phyloP scores from a whole-genome alignment of 1,140 invertebrate species.

The Drosophila yakuba region DNA sequence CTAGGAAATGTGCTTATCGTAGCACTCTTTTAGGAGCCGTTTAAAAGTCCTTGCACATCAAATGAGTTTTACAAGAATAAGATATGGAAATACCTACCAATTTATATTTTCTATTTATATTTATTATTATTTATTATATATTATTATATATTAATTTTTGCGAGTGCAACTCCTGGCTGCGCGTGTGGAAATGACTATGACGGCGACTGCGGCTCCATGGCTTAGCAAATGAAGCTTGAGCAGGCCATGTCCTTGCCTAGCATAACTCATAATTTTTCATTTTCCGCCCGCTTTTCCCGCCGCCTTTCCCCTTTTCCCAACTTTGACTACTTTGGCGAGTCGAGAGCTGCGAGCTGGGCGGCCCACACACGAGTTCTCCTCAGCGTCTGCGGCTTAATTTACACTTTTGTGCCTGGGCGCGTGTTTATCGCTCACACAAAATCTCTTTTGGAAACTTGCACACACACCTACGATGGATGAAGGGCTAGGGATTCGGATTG shows the following conservation, averaged over 20 bases:
- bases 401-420: constrained; percentile 80
- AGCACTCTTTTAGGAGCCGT: not conserved
- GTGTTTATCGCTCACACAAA: constrained; percentile 80
- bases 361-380: constrained; percentile 71
- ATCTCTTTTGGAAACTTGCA: constrained; percentile 70
- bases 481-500: no score
- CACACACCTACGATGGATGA: constrained; percentile 37
- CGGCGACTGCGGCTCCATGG: constrained; percentile 36
- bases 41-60: not conserved
- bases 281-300: constrained; percentile 36
- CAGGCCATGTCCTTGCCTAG: constrained; percentile 69
- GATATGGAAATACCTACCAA: no score
- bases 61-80: no score
- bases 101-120: no score
- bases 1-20: not conserved
- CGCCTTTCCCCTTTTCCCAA: not conserved
- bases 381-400: constrained; percentile 75
- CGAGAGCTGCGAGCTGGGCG: constrained; percentile 15
- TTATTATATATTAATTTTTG: no score
- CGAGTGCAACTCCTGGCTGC: constrained; percentile 10
- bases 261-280: constrained; percentile 80
- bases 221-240: constrained; percentile 79
- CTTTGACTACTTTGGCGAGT: not conserved
- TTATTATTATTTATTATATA: no score
- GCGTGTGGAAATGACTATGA: constrained; percentile 26